Base-by-base conservation (phyloP, 1,140 invertebrate genomes). In the Drosophila erecta region DNA sequence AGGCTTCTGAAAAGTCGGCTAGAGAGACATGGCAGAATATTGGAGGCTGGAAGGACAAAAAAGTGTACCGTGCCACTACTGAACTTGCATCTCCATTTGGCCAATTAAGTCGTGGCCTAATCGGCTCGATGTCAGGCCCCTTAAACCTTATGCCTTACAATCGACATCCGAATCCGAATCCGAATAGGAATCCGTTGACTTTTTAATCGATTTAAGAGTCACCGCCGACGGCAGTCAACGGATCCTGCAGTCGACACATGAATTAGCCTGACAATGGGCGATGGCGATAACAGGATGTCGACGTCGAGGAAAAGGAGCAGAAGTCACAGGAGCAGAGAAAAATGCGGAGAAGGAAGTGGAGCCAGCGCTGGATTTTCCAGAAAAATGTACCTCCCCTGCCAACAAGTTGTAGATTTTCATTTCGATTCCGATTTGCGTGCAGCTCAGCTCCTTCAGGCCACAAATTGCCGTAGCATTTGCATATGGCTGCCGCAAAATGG, bases 351-450 rank as follows among this genome's bases (percentile, higher is more conserved):
- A 43, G 22, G 37, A 47, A 50, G 35, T 8, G 24, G 22, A 54
- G 41, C 22, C 20, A 17, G 49, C 17, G 43, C 53, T 49, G 76
- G 55, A 65, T 70, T 83, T 73, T 64, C 55, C 41, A 47, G 47
- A 71, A 38, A 49, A 61, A 35, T 77, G 27, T 41, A 40, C 22
- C 17, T 3, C 41, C 2, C 37, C 58, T 49, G 47, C 58, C 44
- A 74, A 81, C 84, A 87, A 83, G 79, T 87, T 89, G 83, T 84
- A 80, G 84, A 87, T 89, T 87, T 89, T 89, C 64, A 80, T 86
- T 81, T 76, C 71, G 81, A 89, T 86, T 85, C 76, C 64, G 75
- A 81, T 77, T 81, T 77, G 69, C 62, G 44, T 73, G 46, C 67
- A 51, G 40, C 44, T 57, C 33, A 51, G 22, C 22, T 59, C 57